Base-by-base conservation (phyloP, 2,113 vertebrate species). In the Xenus cinereus region DNA sequence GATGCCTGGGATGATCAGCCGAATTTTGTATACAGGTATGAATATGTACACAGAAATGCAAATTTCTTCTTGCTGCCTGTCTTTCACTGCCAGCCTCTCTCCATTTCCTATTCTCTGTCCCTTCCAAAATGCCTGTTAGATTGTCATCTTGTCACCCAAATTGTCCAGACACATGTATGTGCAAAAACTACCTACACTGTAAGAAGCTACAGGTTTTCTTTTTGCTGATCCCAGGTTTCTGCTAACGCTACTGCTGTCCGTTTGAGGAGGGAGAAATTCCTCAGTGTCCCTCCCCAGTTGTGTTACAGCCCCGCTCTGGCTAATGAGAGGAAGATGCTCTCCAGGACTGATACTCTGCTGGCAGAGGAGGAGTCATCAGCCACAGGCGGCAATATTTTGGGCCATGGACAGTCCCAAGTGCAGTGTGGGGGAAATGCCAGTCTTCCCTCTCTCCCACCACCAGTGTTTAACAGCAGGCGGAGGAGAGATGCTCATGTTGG, bases 1-100 rank as follows among this genome's bases (percentile, higher is more conserved):
- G 84, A 99, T 99, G 97, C 98, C 99, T 0, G 99, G 99, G 4
- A 99, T 99, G 99, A 98, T 99, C 97, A 99, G 99, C 96, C 97
- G 99, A 20, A 99, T 99, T 81, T 92, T 99, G 28, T 99, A 99
- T 60, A 14, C 99, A 95, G 98, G 99, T 99, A 90, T 35, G 59
- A 23, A 6, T 3, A 4, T 2, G 4, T 89, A 84, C 15, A 41
- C 10, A 15, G 33, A 45, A 72, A 35, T 51, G 39, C 23, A 14
- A 19, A 28, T 23, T 5, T 11, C 48, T n/a, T 43, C 45, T 59
- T 83, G 43, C 15, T 78, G 43, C 39, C 39, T 35, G 2, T 33
- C 13, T 35, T 43, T 26, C 53, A 57, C 32, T 66, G 12, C 33
- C 30, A 10, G 1, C 20, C 28, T 37, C n/a, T 45, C n/a, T 30